Conservation (phyloP, 2,888 invertebrate species). For the Rutpela maculata region DNA sequence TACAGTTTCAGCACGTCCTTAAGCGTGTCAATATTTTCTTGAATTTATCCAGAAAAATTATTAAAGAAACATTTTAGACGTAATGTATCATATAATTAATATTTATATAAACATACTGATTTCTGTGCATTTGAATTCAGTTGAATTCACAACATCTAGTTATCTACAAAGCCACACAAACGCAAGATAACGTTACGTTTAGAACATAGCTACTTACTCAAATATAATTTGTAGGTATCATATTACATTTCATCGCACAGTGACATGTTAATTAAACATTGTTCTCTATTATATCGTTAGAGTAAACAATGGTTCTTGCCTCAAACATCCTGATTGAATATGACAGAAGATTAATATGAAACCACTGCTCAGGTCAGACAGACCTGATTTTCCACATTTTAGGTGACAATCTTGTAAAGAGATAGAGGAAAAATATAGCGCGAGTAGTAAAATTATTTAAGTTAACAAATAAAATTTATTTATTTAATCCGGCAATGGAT, state of each 20-base stretch:
- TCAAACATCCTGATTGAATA: constrained; percentile 29
- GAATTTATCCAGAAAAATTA: no score
- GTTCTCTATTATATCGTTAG: constrained; percentile 28
- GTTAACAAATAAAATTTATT: no score
- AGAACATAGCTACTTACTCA: constrained; percentile 29
- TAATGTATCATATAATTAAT: neutral
- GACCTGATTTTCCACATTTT: neutral
- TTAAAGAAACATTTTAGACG: no score
- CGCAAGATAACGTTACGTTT: constrained; percentile 16
- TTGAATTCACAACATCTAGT: constrained; percentile 7
- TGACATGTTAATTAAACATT: constrained; percentile 40
- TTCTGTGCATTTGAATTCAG: neutral
- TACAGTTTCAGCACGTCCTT: no score
- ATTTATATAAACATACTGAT: neutral
- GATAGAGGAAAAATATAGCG: no score
- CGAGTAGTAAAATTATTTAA: no score
- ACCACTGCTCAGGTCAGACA: constrained; percentile 8
- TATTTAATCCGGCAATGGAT: no score
- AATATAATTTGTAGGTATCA: constrained; percentile 36
- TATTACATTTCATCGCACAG: constrained; percentile 38
- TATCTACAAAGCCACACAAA: neutral
- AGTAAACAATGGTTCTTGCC: constrained; percentile 32
- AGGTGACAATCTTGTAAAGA: no score
- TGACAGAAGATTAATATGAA: constrained; percentile 33
- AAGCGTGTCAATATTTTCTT: no score